Evolutionary conservation across 1,140 invertebrate species (phyloP).

Genomic region (Riptortus pedestris): DNA sequence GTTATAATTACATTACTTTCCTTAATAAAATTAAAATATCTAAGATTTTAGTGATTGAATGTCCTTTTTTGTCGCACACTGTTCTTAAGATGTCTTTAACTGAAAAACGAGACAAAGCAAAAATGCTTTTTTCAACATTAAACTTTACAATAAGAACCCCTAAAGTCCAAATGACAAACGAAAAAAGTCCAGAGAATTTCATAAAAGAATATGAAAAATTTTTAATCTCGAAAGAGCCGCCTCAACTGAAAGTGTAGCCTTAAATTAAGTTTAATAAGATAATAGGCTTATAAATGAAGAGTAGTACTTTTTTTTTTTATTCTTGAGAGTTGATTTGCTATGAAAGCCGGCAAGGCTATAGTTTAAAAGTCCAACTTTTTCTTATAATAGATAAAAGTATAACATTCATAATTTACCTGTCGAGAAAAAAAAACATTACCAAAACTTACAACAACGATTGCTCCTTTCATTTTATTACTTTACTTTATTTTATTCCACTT

Average conservation of each 20-base stretch:
- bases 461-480: no score
- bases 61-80: not conserved
- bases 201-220: not conserved
- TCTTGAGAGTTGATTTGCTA: no score
- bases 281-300: constrained; percentile 13
- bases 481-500: no score
- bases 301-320: no score
- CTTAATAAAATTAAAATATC: no score
- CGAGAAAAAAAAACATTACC: no score
- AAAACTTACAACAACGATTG: no score
- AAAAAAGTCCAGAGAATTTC: not conserved
- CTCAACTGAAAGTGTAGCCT: not conserved
- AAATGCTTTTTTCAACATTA: constrained; percentile 1
- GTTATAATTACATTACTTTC: no score
- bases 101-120: not conserved
- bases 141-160: constrained; percentile 2
- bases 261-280: constrained; percentile 17
- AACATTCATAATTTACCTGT: no score
- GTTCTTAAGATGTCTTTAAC: not conserved
- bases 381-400: no score
- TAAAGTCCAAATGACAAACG: constrained; percentile 1
- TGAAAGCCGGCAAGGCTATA: no score
- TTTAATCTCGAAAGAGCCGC: not conserved
- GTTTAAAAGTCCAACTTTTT: no score
- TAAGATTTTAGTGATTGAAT: constrained; percentile 3